Percentiles rank a stretch among this genome's conserved stretches.
Conservation (phyloP, 2,797 vertebrate genomes). For the Falco cherrug region DNA sequence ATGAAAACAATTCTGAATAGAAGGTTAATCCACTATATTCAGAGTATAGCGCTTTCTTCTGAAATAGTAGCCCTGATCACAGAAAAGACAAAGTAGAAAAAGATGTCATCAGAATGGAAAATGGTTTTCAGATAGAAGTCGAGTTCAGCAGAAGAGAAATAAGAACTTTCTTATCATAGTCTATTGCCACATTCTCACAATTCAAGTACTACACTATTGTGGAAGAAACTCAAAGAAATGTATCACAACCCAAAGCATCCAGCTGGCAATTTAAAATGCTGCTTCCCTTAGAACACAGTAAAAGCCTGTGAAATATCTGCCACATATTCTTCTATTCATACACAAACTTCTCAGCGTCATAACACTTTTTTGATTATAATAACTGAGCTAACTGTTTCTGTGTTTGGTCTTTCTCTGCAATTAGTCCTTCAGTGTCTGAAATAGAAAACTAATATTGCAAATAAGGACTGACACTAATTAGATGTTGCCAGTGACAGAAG, state of each 20-base stretch:
- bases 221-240: not conserved
- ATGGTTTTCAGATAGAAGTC: not conserved
- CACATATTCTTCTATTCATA: not conserved
- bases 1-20: not conserved
- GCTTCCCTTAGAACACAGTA: not conserved
- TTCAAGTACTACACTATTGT: not conserved
- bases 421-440: constrained; percentile 1
- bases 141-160: not conserved
- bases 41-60: not conserved
- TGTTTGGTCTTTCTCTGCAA: not conserved
- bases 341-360: not conserved
- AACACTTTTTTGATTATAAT: not conserved
- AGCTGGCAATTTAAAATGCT: not conserved
- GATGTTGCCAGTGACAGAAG: constrained; percentile 5
- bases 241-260: not conserved
- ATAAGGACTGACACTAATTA: constrained; percentile 7
- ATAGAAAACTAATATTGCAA: constrained; percentile 4
- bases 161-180: not conserved
- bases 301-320: not conserved
- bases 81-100: not conserved
- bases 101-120: not conserved
- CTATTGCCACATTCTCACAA: not conserved
- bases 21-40: not conserved
- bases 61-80: not conserved
- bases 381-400: not conserved